These are phyloP conservation scores for Calypte anna DNA, from an alignment of 2,113 vertebrate species.

Conservation along the genomic window DNA sequence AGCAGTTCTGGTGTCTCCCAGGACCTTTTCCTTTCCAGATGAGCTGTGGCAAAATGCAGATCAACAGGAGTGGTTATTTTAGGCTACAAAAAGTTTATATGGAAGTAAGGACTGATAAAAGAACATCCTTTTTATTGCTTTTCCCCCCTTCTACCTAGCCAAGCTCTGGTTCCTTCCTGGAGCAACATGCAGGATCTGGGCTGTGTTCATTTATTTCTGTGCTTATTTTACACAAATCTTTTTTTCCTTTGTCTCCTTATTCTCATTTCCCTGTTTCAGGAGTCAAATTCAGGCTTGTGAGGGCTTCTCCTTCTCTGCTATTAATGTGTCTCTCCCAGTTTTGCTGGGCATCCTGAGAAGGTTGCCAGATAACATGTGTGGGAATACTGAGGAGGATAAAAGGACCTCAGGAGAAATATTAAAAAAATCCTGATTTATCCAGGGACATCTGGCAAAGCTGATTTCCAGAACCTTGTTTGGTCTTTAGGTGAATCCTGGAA, in stretches of 20 bases:
- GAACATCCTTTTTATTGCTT: neutral
- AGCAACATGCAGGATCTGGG: neutral
- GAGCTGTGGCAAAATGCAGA: neutral
- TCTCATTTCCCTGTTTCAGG: neutral
- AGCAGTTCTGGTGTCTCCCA: neutral
- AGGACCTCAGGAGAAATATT: slow-evolving; percentile 21
- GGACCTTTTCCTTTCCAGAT: neutral
- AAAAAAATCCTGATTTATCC: slow-evolving; percentile 27
- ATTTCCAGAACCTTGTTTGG: neutral
- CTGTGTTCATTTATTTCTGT: neutral
- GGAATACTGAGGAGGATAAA: slow-evolving; percentile 3
- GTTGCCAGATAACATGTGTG: neutral
- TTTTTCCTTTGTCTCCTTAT: slow-evolving; percentile 17
- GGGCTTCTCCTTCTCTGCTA: neutral
- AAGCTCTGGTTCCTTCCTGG: neutral
- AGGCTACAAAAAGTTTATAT: neutral
- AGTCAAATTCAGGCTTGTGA: neutral
- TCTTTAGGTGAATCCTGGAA: neutral
- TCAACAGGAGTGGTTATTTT: neutral
- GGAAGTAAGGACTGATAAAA: neutral
- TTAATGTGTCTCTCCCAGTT: neutral
- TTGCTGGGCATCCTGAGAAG: neutral
- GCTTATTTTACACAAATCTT: neutral
- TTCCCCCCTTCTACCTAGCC: too few species aligned
- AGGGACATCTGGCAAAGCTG: slow-evolving; percentile 19